A percentile compares a stretch with the other conserved stretches of the same genome.
phyloP scores from a whole-genome alignment of 2,113 vertebrate genomes.

The human (Homo sapiens) region GRCh38 chr3:157945501-157946000 shows the following conservation, averaged over 20 bases:
- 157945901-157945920: constrained; percentile 70
- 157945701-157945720: background rate
- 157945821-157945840: constrained; percentile 43
- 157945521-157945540: background rate
- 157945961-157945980: constrained; percentile 52
- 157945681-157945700: background rate
- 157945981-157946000: background rate
- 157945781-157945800: constrained; percentile 2
- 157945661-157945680: constrained; percentile 15
- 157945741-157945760: background rate
- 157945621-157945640: background rate
- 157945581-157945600: constrained; percentile 12
- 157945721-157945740: background rate
- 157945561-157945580: constrained; percentile 21
- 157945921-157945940: constrained; percentile 49
- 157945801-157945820: constrained; percentile 26
- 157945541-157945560: background rate
- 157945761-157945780: background rate
- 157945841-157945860: constrained; percentile 65
- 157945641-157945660: background rate
- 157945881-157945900: constrained; percentile 75
- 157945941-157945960: constrained; percentile 57
- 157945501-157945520: no score
- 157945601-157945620: constrained; percentile 39
- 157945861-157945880: constrained; percentile 74